Base-by-base conservation (phyloP, 2,797 vertebrate genomes). In the Hypotaenidia philippensis region DNA sequence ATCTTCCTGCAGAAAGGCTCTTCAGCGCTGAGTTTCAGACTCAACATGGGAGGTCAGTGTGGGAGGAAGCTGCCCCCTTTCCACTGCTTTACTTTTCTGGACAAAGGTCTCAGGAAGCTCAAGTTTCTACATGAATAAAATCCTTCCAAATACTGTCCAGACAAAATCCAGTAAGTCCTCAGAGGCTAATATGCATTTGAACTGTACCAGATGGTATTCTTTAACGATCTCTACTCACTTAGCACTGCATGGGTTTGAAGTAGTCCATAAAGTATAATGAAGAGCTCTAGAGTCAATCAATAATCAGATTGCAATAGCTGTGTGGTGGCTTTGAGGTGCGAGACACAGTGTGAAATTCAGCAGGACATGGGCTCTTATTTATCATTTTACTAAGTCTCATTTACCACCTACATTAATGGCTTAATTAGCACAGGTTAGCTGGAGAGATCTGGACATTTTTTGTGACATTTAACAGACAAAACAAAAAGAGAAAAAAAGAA, bases 371-470 rank as follows among this genome's bases (percentile, higher is more conserved):
- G 27, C 7, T 76, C 13, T 68, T 74, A 77, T 91, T 81, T 78
- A 70, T 64, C 20, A 66, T 70, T 79, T 84, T 34, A 55, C 36
- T 78, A 91, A 95, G 70, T 41, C 63, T 79, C 75, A 74, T 91
- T 95, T 94, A 75, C 52, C 49, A 91, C n/a, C 26, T 26, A 53
- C 19, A 53, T 71, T 40, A 97, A 83, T 1, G 9, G n/a, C 31
- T 89, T 83, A 82, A 89, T 85, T 89, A 79, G 71, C 32, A 60
- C n/a, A 82, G 68, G 86, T 79, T 89, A 83, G 44, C 36, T 76
- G 13, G 77, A 74, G 34, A 66, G 64, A 82, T 91, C 75, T 60
- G 56, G 44, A 87, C 78, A 76, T 31, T 11, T 49, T 49, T 76
- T 31, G 31, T 64, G 65, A 71, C 41, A 82, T 65, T 45, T 76